These are phyloP conservation scores for Platerodrilus igneus DNA, from an alignment of 2,888 invertebrate genomes.

Conservation along the genomic window DNA sequence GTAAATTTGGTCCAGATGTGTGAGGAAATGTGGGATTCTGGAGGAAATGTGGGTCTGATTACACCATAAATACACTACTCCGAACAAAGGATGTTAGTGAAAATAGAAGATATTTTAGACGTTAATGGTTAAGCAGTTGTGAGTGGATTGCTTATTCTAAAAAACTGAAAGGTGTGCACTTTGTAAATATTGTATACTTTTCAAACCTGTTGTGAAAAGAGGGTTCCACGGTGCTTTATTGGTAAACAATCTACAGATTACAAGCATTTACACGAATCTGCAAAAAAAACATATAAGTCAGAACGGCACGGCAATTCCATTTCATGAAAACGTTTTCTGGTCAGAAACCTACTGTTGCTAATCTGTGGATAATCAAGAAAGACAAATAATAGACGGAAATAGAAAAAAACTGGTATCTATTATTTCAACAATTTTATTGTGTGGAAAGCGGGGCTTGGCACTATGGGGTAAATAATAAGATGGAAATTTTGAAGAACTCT, in stretches of 20 bases:
- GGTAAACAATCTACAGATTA: slow-evolving; percentile 29
- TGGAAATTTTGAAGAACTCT: slow-evolving; percentile 25
- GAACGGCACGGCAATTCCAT: slow-evolving; percentile 29
- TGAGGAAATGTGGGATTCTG: too few relatives aligned
- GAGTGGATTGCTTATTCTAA: slow-evolving; percentile 26
- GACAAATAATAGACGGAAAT: slow-evolving; percentile 24
- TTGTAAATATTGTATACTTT: slow-evolving; percentile 31
- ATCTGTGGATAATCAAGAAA: slow-evolving; percentile 19
- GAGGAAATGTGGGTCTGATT: too few relatives aligned
- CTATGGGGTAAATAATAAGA: slow-evolving; percentile 27
- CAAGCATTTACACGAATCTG: slow-evolving; percentile 31
- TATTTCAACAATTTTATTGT: slow-evolving; percentile 31
- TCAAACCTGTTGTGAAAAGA: slow-evolving; percentile 25
- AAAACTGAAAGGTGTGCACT: slow-evolving; percentile 29
- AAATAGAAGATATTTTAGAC: slow-evolving; percentile 8
- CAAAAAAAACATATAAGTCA: slow-evolving; percentile 27
- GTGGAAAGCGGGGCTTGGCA: slow-evolving; percentile 30
- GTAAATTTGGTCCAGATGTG: too few relatives aligned
- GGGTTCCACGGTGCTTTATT: slow-evolving; percentile 31
- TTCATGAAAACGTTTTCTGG: slow-evolving; percentile 22
- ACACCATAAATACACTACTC: too few relatives aligned
- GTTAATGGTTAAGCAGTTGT: slow-evolving; percentile 10
- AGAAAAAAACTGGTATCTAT: slow-evolving; percentile 21
- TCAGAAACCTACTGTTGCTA: slow-evolving; percentile 23
- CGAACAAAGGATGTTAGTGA: slow-evolving; percentile 9